Evolutionary conservation across 2,888 invertebrate genomes (phyloP).

Genomic region (Halictus ligatus): DNA sequence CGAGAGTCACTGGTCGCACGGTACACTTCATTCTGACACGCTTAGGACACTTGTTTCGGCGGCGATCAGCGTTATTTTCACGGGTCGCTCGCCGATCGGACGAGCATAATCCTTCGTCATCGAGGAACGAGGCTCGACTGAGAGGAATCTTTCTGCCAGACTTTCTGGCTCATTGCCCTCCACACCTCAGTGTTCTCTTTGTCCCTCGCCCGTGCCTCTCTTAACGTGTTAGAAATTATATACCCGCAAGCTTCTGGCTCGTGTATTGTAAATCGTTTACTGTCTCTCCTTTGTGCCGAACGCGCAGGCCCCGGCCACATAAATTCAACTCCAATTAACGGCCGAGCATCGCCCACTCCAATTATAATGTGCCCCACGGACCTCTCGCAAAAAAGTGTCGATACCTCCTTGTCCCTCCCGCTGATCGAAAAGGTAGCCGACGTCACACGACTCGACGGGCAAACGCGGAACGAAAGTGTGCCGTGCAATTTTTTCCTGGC

Average conservation of each 20-base stretch:
- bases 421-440: not conserved
- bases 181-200: slow-evolving; percentile 60
- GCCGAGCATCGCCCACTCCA: not conserved
- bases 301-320: slow-evolving; percentile 25
- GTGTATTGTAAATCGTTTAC: slow-evolving; percentile 50
- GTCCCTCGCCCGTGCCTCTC: slow-evolving; percentile 49
- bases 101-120: slow-evolving; percentile 53
- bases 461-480: not conserved
- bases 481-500: not conserved
- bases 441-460: not conserved
- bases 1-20: not conserved
- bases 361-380: not conserved
- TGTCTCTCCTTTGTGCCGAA: slow-evolving; percentile 28
- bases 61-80: not conserved
- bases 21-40: slow-evolving; percentile 27
- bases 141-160: slow-evolving; percentile 66
- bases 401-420: not conserved
- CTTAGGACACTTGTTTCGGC: slow-evolving; percentile 6
- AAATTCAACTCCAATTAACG: slow-evolving; percentile 24
- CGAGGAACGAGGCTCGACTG: slow-evolving; percentile 63
- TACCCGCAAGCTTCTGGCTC: slow-evolving; percentile 23
- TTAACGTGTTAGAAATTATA: slow-evolving; percentile 57
- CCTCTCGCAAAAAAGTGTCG: slow-evolving; percentile 20
- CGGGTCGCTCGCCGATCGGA: slow-evolving; percentile 31
- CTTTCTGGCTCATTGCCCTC: slow-evolving; percentile 69